Evolutionary conservation across 1,140 invertebrate genomes (phyloP).

Genomic region (Mactra quadrangularis): DNA sequence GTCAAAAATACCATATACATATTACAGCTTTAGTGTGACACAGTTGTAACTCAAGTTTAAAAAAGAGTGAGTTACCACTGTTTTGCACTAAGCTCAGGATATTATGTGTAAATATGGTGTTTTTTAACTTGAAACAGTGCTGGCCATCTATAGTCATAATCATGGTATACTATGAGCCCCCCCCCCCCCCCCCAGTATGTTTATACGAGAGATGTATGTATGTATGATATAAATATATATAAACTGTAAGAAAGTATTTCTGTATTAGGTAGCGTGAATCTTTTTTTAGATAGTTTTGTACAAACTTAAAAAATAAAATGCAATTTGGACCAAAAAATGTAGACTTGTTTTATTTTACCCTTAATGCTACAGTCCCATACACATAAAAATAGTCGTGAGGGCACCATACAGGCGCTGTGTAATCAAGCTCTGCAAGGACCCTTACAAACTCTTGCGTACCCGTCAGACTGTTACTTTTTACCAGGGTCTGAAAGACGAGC

Average conservation of each 20-base stretch:
- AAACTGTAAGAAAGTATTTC: constrained; percentile 9
- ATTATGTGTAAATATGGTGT: background rate
- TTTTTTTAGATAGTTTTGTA: constrained; percentile 63
- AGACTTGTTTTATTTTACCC: no score
- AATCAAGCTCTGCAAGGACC: no score
- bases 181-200: background rate
- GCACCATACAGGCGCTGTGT: no score
- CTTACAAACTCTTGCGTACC: no score
- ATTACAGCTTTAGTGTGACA: no score
- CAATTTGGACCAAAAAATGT: constrained; percentile 58
- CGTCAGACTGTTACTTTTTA: no score
- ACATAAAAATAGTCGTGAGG: no score
- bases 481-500: no score
- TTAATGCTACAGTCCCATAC: no score
- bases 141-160: background rate
- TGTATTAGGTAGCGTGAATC: constrained; percentile 45
- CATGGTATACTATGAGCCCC: background rate
- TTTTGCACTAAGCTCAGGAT: background rate
- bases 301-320: constrained; percentile 57
- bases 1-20: no score
- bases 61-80: background rate
- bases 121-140: no score
- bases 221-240: constrained; percentile 4
- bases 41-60: no score
- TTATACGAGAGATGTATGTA: background rate